Evolutionary conservation across 1,140 invertebrate genomes (phyloP).

Genomic region (Nephila pilipes): DNA sequence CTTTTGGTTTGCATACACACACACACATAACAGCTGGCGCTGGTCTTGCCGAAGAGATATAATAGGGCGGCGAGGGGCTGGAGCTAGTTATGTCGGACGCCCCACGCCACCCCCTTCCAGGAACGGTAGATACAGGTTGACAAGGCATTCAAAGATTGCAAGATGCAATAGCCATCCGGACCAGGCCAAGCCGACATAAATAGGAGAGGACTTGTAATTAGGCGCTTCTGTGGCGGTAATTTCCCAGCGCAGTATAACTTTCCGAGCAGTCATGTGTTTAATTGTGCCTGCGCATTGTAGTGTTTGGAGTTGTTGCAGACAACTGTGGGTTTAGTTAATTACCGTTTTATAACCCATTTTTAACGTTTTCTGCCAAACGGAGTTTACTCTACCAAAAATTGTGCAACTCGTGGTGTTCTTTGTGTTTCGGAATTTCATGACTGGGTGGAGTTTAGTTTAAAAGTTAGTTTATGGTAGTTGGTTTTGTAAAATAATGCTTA

Average conservation of each 20-base stretch:
- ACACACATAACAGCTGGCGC: constrained; percentile 23
- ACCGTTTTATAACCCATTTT: constrained; percentile 36
- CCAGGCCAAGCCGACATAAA: not conserved
- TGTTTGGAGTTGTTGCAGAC: not conserved
- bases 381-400: constrained; percentile 19
- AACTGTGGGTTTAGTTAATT: constrained; percentile 32
- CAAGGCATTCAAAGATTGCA: constrained; percentile 55
- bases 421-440: not conserved
- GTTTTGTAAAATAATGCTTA: too few species aligned
- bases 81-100: constrained; percentile 14
- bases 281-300: not conserved
- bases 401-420: not conserved
- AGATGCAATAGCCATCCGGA: constrained; percentile 23
- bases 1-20: constrained; percentile 49
- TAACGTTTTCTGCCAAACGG: not conserved
- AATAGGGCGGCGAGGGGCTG: not conserved
- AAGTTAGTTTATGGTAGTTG: too few species aligned
- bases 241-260: constrained; percentile 55
- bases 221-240: constrained; percentile 42
- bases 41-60: constrained; percentile 19
- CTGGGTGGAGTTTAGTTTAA: not conserved
- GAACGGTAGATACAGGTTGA: constrained; percentile 45
- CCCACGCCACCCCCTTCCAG: not conserved
- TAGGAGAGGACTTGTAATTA: constrained; percentile 53
- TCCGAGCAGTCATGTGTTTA: constrained; percentile 49